Evolutionary conservation across 2,888 invertebrate genomes (phyloP).

Genomic region (Apotomis turbidana): DNA sequence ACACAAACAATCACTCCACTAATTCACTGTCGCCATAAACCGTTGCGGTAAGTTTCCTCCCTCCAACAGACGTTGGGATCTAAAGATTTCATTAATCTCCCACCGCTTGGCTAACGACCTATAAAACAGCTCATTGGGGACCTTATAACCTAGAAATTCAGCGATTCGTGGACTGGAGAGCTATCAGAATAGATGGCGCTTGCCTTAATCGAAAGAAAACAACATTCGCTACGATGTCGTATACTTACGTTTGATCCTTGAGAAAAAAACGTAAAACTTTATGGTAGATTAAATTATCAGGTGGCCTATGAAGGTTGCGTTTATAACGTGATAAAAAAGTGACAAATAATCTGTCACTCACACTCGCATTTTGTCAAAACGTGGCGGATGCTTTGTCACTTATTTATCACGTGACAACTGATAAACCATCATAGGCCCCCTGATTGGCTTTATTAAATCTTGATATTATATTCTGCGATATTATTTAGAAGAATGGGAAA

Average conservation of each 20-base stretch:
- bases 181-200: slow-evolving; percentile 50
- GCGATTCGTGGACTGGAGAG: slow-evolving; percentile 49
- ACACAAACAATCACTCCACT: slow-evolving; percentile 29
- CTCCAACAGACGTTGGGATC: slow-evolving; percentile 38
- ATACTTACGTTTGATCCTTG: not conserved
- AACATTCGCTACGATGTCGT: not conserved
- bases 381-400: no score
- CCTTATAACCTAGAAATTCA: slow-evolving; percentile 55
- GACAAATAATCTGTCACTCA: no score
- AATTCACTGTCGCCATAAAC: slow-evolving; percentile 37
- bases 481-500: no score
- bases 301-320: no score
- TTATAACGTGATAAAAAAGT: no score
- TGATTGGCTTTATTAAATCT: no score
- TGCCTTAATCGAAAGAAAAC: slow-evolving; percentile 41
- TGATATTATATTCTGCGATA: no score
- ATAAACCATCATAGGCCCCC: no score
- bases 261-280: no score
- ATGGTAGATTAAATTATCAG: no score
- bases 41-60: slow-evolving; percentile 11
- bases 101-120: slow-evolving; percentile 48
- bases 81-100: slow-evolving; percentile 51
- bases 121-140: slow-evolving; percentile 55
- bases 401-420: no score
- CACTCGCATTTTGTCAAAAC: no score